Percentiles rank a stretch among this genome's conserved stretches.
Conservation (phyloP, 2,797 vertebrate genomes). For the Coranthus polyacanthus region DNA sequence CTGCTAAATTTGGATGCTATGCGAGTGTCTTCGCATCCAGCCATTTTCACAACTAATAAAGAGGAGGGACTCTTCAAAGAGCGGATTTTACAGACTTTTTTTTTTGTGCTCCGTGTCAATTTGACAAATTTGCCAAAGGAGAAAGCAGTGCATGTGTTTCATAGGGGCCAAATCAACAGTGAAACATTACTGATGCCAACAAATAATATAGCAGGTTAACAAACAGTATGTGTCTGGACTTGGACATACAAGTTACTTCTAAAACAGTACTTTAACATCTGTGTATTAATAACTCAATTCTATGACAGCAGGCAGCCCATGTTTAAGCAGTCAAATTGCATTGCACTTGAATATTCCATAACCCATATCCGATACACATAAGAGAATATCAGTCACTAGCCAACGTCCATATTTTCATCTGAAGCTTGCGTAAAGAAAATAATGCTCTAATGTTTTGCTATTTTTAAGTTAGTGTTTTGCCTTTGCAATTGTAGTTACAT, state of each 20-base stretch:
- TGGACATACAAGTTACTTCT: constrained; percentile 17
- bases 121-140: too few relatives aligned
- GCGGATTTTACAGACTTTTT: too few relatives aligned
- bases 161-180: not conserved
- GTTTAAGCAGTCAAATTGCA: constrained; percentile 41
- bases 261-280: constrained; percentile 35
- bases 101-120: too few relatives aligned
- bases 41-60: too few relatives aligned
- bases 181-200: constrained; percentile 1
- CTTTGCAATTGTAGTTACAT: constrained; percentile 34
- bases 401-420: constrained; percentile 10
- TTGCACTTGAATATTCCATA: constrained; percentile 58
- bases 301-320: constrained; percentile 29
- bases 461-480: constrained; percentile 6
- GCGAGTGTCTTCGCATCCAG: too few relatives aligned
- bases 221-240: constrained; percentile 43
- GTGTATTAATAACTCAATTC: constrained; percentile 18
- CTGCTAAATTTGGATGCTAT: too few relatives aligned
- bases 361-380: constrained; percentile 34
- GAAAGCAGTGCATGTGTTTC: not conserved
- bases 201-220: constrained; percentile 22
- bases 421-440: constrained; percentile 45
- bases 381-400: constrained; percentile 27
- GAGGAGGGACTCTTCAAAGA: too few relatives aligned
- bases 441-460: constrained; percentile 20